Base-by-base conservation (phyloP, 1,140 invertebrate species). In the Tribolium madens region DNA sequence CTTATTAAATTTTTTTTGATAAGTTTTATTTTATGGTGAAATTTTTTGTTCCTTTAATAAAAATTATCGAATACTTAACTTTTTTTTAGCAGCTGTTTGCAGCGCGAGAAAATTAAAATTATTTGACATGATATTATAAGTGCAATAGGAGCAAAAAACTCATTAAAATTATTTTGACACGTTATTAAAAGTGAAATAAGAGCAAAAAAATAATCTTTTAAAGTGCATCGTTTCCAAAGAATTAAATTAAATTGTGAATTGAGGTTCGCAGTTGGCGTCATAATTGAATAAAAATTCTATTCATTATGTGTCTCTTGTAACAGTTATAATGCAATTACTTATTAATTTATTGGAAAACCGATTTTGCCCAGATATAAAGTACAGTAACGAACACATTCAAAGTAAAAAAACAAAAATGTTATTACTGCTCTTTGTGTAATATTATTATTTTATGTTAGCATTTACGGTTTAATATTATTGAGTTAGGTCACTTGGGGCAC, bases 201-300 rank as follows among this genome's bases (percentile, higher is more conserved):
- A 42, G 36, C 36, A 42, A 42, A 42, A 42, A 42, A 42, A 7
- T 42, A 10, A 42, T 10, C n/a, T n/a, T 42, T 42, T 42, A 10
- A 42, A 42, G 36, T 42, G 36, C 36, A 42, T 42, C 36, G n/a
- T 42, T 42, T 42, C 36, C 9, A 42, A 42, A 50, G 15, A 15
- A 50, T 3, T 50, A 17, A 50, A 50, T 50, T 50, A 50, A 50
- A 14, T 14, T 50, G 3, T 57, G 10, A 18, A 26, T 57, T 57
- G 17, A 57, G 14, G 18, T 57, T 57, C 52, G 14, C 52, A 57
- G 15, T 57, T 18, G 15, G 18, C 17, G 52, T 57, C 18, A 2
- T 57, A 57, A 57, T 57, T 21, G 52, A 57, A 57, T 57, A 57
- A 57, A 57, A 57, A 57, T 18, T 57, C 52, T 18, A 57, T 18